These are phyloP conservation scores for Chelon labrosus DNA, from an alignment of 2,797 vertebrate species.

Conservation along the genomic window DNA sequence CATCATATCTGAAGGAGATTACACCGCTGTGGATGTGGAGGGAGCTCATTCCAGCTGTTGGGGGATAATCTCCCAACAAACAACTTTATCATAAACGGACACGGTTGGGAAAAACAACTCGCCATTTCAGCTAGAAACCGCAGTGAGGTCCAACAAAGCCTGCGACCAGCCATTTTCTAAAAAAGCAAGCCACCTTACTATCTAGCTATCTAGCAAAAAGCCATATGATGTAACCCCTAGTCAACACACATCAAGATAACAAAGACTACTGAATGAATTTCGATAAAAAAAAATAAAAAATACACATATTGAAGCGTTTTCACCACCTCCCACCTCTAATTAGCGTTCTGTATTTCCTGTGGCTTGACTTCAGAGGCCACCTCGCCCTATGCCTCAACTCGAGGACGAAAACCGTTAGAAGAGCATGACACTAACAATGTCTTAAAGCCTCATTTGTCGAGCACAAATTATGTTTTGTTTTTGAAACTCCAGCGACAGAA, in stretches of 20 bases:
- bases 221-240: conserved; percentile 65
- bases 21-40: conserved; percentile 31
- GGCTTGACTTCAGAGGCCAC: conserved; percentile 36
- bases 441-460: not conserved
- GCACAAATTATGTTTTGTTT: conserved; percentile 4
- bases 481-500: conserved; percentile 17
- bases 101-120: conserved; percentile 51
- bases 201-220: conserved; percentile 49
- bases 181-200: conserved; percentile 50
- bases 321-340: conserved; percentile 33
- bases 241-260: conserved; percentile 52
- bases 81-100: conserved; percentile 60
- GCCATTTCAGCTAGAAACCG: not conserved
- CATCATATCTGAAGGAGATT: conserved; percentile 63
- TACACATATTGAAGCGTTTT: conserved; percentile 15
- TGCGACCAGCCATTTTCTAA: conserved; percentile 58
- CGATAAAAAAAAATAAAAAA: not conserved
- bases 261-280: conserved; percentile 45
- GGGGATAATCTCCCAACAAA: conserved; percentile 71
- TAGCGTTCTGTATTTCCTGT: conserved; percentile 25
- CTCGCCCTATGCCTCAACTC: conserved; percentile 16
- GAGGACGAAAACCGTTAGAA: conserved; percentile 20
- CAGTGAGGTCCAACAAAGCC: conserved; percentile 55
- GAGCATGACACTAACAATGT: conserved; percentile 15
- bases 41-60: conserved; percentile 52